Evolutionary conservation across 2,797 vertebrate genomes (phyloP).

Genomic region (Dermochelys coriacea): DNA sequence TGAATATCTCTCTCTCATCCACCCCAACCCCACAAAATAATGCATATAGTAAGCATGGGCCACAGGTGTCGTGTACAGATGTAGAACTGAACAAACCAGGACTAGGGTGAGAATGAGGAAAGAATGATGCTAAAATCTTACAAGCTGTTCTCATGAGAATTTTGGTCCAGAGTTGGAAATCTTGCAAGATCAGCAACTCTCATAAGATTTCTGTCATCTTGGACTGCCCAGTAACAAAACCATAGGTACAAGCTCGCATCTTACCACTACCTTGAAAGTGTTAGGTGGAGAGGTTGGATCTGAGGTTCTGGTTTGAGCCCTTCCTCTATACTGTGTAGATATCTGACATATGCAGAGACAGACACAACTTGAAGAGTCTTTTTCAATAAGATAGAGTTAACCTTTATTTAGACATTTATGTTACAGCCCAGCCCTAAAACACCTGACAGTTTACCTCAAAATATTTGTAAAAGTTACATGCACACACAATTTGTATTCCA

Average conservation of each 20-base stretch:
- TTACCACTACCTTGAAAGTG: neutral
- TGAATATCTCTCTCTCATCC: too few relatives aligned
- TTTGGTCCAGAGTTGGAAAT: neutral
- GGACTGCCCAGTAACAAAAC: neutral
- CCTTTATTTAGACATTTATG: neutral
- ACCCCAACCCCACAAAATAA: neutral
- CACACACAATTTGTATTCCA: neutral
- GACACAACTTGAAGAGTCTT: neutral
- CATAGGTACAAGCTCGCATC: neutral
- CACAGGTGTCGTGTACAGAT: neutral
- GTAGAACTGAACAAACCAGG: neutral
- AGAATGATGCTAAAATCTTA: neutral
- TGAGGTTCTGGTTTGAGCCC: neutral
- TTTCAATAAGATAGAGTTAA: neutral
- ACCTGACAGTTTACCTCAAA: neutral
- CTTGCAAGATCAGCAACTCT: neutral
- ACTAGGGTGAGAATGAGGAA: neutral
- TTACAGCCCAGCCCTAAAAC: neutral
- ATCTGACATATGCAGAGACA: neutral
- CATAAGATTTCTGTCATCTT: neutral
- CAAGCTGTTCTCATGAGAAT: neutral
- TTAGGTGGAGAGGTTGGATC: neutral
- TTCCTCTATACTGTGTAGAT: neutral
- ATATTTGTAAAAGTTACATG: neutral
- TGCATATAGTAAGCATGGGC: accelerated